These are phyloP conservation scores for Rhabditoides inermis DNA, from an alignment of 2,888 invertebrate genomes.

Conservation along the genomic window DNA sequence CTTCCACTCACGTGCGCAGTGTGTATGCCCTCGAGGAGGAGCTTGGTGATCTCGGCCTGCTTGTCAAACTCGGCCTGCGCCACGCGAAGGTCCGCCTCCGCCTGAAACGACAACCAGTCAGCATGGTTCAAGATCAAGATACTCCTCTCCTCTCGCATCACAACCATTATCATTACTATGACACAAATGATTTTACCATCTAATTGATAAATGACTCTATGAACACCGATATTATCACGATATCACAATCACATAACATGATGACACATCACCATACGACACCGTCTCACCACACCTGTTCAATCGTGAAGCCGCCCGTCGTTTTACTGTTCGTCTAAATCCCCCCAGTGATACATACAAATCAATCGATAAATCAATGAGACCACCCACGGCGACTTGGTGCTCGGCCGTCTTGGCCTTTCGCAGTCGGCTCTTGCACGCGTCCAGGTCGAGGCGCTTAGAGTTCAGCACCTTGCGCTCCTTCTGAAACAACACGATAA, in stretches of 20 bases:
- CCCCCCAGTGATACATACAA: background rate
- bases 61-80: conserved; percentile 85
- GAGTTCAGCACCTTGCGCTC: conserved; percentile 58
- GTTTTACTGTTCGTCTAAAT: conserved; percentile 36
- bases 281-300: conserved; percentile 36
- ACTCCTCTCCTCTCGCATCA: background rate
- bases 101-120: conserved; percentile 59
- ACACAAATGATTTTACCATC: background rate
- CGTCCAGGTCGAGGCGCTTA: conserved; percentile 74
- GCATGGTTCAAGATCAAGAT: background rate
- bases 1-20: conserved; percentile 69
- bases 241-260: conserved; percentile 7
- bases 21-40: conserved; percentile 76
- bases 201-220: background rate
- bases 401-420: conserved; percentile 74
- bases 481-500: conserved; percentile 57
- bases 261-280: conserved; percentile 6
- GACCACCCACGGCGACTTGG: conserved; percentile 65
- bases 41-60: conserved; percentile 75
- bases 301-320: conserved; percentile 37
- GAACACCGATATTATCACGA: too few species aligned
- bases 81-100: conserved; percentile 76
- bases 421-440: conserved; percentile 75
- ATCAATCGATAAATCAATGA: conserved; percentile 1
- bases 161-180: background rate